phyloP scores from a whole-genome alignment of 2,113 vertebrate genomes.

The Equus przewalskii region DNA sequence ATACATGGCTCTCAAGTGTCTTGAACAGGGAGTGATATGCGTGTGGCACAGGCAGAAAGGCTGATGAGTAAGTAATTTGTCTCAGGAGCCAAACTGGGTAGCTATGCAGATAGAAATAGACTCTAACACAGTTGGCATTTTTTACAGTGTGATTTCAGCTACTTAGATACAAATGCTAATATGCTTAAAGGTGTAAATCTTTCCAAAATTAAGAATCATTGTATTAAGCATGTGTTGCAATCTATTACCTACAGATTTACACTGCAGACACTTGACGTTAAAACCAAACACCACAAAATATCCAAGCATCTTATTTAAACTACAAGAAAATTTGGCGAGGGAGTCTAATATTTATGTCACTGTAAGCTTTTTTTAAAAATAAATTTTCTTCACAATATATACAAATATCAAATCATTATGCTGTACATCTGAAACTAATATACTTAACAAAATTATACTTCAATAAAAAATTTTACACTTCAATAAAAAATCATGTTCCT shows the following conservation, averaged over 20 bases:
- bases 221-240: background rate
- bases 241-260: background rate
- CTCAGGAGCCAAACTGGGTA: background rate
- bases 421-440: background rate
- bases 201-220: conserved; percentile 55
- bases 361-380: background rate
- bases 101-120: conserved; percentile 57
- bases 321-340: background rate
- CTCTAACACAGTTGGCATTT: background rate
- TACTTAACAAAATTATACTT: background rate
- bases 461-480: background rate
- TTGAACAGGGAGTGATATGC: background rate
- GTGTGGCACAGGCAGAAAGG: background rate
- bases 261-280: background rate
- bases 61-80: conserved; percentile 15
- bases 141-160: conserved; percentile 66
- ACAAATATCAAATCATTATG: background rate
- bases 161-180: conserved; percentile 75
- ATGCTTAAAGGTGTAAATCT: conserved; percentile 46
- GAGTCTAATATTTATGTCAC: background rate
- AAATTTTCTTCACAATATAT: background rate
- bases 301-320: background rate
- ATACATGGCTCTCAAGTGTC: background rate
- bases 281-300: background rate
- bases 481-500: too few species aligned